Conservation (phyloP, 1,140 invertebrate species). For the Procambarus virginalis region DNA sequence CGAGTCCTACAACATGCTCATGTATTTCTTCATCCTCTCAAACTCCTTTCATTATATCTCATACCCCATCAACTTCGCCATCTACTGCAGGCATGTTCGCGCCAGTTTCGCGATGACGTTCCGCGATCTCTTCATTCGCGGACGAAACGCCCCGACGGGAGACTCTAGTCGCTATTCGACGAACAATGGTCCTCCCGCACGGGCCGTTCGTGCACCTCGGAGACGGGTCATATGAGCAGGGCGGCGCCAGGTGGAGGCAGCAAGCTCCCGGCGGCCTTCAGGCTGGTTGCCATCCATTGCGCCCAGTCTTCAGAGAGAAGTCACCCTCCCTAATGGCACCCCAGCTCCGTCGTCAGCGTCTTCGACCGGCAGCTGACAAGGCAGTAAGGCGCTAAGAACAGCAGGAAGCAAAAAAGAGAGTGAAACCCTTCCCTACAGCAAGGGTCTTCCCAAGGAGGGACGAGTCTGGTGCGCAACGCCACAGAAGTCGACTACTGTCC, state of each 20-base stretch:
- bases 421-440: too few relatives aligned
- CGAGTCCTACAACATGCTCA: slow-evolving; percentile 86
- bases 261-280: slow-evolving; percentile 8
- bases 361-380: slow-evolving; percentile 8
- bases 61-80: slow-evolving; percentile 95
- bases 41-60: slow-evolving; percentile 92
- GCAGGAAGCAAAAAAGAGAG: too few relatives aligned
- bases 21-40: slow-evolving; percentile 88
- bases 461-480: not conserved
- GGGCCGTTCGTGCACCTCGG: slow-evolving; percentile 45
- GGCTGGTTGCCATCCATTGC: slow-evolving; percentile 16
- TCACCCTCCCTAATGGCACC: slow-evolving; percentile 41
- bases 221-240: slow-evolving; percentile 63
- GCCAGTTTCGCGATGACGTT: slow-evolving; percentile 93
- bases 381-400: not conserved
- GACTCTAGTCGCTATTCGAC: slow-evolving; percentile 65
- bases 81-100: slow-evolving; percentile 95
- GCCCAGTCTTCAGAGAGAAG: not conserved
- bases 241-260: slow-evolving; percentile 22
- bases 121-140: slow-evolving; percentile 87
- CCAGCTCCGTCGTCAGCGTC: slow-evolving; percentile 34
- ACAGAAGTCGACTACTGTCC: slow-evolving; percentile 25
- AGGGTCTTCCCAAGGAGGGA: not conserved
- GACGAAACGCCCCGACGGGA: slow-evolving; percentile 71
- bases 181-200: slow-evolving; percentile 62